Percentiles rank a stretch among this genome's conserved stretches.
phyloP scores from a whole-genome alignment of 2,113 vertebrate species.

The Hippocampus zosterae region DNA sequence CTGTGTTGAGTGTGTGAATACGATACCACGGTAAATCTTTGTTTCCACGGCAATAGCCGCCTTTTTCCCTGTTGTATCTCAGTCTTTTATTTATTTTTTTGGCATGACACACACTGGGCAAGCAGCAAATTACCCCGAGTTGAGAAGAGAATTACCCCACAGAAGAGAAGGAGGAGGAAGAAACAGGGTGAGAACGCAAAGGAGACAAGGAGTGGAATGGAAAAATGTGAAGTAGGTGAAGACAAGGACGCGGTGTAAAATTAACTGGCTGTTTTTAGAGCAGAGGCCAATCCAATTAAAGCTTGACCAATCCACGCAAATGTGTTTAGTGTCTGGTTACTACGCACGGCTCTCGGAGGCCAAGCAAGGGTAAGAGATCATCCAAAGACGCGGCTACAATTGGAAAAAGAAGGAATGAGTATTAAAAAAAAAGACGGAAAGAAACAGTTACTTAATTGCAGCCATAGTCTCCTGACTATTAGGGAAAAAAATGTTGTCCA shows the following conservation, averaged over 20 bases:
- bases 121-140: slow-evolving; percentile 72
- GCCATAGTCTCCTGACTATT: not conserved
- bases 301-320: slow-evolving; percentile 63
- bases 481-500: too few species aligned
- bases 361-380: slow-evolving; percentile 13
- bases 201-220: slow-evolving; percentile 17
- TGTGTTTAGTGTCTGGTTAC: slow-evolving; percentile 64
- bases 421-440: slow-evolving; percentile 3
- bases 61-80: slow-evolving; percentile 38
- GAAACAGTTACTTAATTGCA: not conserved
- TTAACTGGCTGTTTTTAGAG: slow-evolving; percentile 58
- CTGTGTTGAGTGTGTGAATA: slow-evolving; percentile 55
- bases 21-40: slow-evolving; percentile 69
- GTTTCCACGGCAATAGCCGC: slow-evolving; percentile 51
- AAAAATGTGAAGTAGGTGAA: slow-evolving; percentile 34
- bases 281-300: slow-evolving; percentile 67
- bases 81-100: slow-evolving; percentile 55
- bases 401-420: not conserved
- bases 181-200: slow-evolving; percentile 1
- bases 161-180: slow-evolving; percentile 35
- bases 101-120: slow-evolving; percentile 72
- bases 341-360: slow-evolving; percentile 27
- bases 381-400: slow-evolving; percentile 7
- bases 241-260: slow-evolving; percentile 49
- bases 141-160: slow-evolving; percentile 59